Conservation (phyloP, 2,888 invertebrate species). For the Omphaloscelis lunosa region DNA sequence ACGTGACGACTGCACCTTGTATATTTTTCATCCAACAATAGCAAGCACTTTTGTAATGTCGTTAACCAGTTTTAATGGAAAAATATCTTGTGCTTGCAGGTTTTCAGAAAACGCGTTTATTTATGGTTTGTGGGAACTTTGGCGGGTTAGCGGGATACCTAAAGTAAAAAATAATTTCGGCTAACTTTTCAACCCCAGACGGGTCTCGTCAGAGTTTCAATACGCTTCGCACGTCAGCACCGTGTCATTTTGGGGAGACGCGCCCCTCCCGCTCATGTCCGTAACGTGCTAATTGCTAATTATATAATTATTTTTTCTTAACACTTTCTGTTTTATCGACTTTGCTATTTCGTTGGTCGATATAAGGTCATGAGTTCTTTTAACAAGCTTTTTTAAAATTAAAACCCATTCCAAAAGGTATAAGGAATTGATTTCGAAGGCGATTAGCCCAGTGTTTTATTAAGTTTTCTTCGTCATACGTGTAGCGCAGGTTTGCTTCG, state of each 20-base stretch:
- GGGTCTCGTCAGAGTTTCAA: background rate
- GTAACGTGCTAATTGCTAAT: background rate
- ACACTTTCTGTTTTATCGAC: too few species aligned
- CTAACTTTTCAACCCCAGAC: background rate
- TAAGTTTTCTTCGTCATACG: background rate
- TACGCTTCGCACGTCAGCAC: background rate
- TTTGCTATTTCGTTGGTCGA: background rate
- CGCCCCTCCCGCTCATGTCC: background rate
- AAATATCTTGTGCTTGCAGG: background rate
- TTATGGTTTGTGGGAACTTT: background rate
- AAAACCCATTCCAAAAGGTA: background rate
- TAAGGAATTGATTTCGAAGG: background rate
- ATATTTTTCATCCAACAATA: constrained; percentile 15
- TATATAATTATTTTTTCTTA: too few species aligned
- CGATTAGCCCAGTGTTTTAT: background rate
- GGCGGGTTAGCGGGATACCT: background rate
- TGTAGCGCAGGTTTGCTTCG: background rate
- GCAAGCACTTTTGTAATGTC: constrained; percentile 11
- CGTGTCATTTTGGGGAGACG: background rate
- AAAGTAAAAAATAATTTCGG: background rate
- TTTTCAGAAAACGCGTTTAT: background rate
- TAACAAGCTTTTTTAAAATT: background rate
- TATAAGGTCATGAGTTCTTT: too few species aligned
- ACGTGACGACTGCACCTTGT: constrained; percentile 35
- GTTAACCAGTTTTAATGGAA: background rate